Conservation (phyloP, 2,797 vertebrate genomes). For the Betta splendens region DNA sequence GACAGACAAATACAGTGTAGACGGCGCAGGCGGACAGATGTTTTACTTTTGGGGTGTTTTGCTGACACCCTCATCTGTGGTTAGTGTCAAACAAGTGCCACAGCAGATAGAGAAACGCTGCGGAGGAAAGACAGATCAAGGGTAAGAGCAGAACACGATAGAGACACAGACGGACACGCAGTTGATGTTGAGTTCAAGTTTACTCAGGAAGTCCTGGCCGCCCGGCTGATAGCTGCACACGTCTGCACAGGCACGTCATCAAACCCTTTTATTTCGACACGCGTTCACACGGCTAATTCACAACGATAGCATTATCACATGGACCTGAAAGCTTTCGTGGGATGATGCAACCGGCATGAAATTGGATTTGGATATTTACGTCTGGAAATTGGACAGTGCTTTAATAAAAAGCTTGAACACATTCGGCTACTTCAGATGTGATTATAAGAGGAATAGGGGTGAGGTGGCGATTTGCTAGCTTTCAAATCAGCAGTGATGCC, state of each 20-base stretch:
- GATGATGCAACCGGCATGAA: constrained; percentile 52
- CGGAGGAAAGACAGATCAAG: background rate
- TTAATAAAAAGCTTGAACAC: constrained; percentile 7
- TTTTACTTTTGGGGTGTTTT: constrained; percentile 45
- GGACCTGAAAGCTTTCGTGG: constrained; percentile 41
- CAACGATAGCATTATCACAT: too few relatives aligned
- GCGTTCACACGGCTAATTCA: too few relatives aligned
- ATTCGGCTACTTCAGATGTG: background rate
- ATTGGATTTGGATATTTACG: constrained; percentile 15
- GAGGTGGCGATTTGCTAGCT: too few relatives aligned
- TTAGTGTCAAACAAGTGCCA: constrained; percentile 9
- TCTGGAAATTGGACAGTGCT: constrained; percentile 12
- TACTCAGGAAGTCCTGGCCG: too few relatives aligned
- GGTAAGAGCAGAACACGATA: constrained; percentile 12
- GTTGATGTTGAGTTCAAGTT: too few relatives aligned
- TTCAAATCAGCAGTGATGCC: too few relatives aligned
- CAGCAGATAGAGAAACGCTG: constrained; percentile 16
- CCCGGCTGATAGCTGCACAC: too few relatives aligned
- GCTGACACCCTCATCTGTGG: constrained; percentile 23
- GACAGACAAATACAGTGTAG: constrained; percentile 37
- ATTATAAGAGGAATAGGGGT: background rate
- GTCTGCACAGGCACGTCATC: too few relatives aligned
- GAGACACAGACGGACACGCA: background rate
- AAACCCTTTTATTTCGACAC: too few relatives aligned
- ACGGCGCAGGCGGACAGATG: constrained; percentile 40